Percentiles rank a stretch among this genome's conserved stretches.
phyloP scores from a whole-genome alignment of 1,140 invertebrate genomes.

The Asbolus verrucosus region DNA sequence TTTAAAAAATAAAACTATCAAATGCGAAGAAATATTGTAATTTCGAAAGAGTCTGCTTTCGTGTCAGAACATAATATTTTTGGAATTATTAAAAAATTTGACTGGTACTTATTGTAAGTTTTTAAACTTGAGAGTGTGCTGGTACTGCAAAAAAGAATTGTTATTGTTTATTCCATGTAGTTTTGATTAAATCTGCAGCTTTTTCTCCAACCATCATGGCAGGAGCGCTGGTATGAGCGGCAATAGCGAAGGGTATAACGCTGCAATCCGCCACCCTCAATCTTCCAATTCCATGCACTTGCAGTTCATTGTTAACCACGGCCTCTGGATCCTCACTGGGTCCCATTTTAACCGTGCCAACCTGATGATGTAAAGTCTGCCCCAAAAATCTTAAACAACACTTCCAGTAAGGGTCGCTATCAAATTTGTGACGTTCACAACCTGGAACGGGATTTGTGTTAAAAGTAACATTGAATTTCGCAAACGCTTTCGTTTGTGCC shows the following conservation, averaged over 20 bases:
- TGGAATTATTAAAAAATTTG: no score
- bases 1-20: no score
- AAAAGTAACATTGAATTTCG: constrained; percentile 62
- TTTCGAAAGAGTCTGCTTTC: no score
- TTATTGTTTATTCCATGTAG: constrained; percentile 69
- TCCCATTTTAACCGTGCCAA: constrained; percentile 74
- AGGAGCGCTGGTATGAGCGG: constrained; percentile 78
- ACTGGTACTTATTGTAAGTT: no score
- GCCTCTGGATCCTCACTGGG: constrained; percentile 65
- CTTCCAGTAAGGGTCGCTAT: constrained; percentile 68
- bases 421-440: constrained; percentile 61
- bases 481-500: constrained; percentile 52
- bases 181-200: constrained; percentile 82
- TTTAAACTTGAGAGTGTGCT: no score
- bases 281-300: constrained; percentile 64
- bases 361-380: constrained; percentile 65
- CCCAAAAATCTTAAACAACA: constrained; percentile 65
- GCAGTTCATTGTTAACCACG: constrained; percentile 70
- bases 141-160: no score
- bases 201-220: constrained; percentile 89
- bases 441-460: constrained; percentile 63
- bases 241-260: constrained; percentile 76
- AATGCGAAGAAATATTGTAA: no score
- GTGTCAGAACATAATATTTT: no score
- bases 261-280: constrained; percentile 80